Percentiles rank a stretch among this genome's conserved stretches.
Evolutionary conservation across 1,140 invertebrate species (phyloP).

Genomic region (Heliconius eleuchia): DNA sequence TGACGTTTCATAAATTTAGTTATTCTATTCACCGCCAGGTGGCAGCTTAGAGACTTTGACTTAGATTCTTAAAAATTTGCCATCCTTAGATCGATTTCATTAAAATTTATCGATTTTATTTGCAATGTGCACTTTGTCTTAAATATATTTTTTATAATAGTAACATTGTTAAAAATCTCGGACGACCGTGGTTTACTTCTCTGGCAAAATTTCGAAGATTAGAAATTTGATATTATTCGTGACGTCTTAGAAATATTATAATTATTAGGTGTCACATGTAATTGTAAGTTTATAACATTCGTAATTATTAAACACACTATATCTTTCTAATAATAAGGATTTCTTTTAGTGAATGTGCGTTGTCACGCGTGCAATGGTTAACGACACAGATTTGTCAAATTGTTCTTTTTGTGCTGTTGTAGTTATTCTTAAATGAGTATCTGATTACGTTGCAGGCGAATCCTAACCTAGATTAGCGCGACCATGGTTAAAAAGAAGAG

Average conservation of each 20-base stretch:
- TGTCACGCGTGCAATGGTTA: conserved; percentile 78
- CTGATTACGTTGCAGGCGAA: conserved; percentile 76
- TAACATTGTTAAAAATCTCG: conserved; percentile 67
- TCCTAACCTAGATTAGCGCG: conserved; percentile 53
- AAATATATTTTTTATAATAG: conserved; percentile 41
- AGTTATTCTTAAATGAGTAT: conserved; percentile 78
- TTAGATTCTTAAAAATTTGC: conserved; percentile 36
- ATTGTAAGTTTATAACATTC: conserved; percentile 60
- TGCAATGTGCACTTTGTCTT: conserved; percentile 12
- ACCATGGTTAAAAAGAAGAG: conserved; percentile 85
- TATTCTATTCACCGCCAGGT: conserved; percentile 51
- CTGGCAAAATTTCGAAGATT: conserved; percentile 67
- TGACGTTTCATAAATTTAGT: conserved; percentile 77
- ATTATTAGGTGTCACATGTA: conserved; percentile 58
- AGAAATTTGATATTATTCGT: conserved; percentile 49
- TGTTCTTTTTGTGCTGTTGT: conserved; percentile 74
- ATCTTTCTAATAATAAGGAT: conserved; percentile 16
- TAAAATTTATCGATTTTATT: conserved; percentile 33
- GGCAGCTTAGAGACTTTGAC: conserved; percentile 28
- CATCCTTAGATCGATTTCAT: conserved; percentile 16
- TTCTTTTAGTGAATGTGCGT: conserved; percentile 65
- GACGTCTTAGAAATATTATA: conserved; percentile 48
- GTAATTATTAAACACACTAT: conserved; percentile 16
- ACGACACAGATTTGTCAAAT: conserved; percentile 79
- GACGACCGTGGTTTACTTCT: conserved; percentile 69